Evolutionary conservation across 2,113 vertebrate genomes (phyloP), one percentile per base, ranked within the genome.

Genomic region (Thamnophis sirtalis): DNA sequence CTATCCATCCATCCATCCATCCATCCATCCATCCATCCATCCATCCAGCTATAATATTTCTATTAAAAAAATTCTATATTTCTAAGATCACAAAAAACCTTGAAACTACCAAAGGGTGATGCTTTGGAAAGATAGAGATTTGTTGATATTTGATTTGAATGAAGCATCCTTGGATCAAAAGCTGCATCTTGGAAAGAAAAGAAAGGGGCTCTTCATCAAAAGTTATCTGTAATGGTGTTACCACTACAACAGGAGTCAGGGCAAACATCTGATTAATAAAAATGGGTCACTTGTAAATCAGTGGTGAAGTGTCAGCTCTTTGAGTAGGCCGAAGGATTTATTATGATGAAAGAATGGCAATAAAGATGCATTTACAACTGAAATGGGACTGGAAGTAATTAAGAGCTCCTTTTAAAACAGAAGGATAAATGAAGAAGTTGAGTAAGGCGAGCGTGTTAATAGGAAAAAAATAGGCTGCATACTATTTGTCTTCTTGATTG

Each of bases 271-370:
- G 93, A 97, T 97, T 96, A 97, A 97, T 97, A 97, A 97, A 96
- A 96, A 95, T 95, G 91, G 95, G 93, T 97, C 96, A 96, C 95
- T 96, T 97, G 95, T 97, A 97, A 97, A 97, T 97, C 97, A 97
- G 95, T 95, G 90, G 87, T 93, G 93, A 96, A 93, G 91, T 96
- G 95, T 95, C 94, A 95, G 91, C 93, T 95, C 89, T 94, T 96
- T 97, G 96, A 98, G 97, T 95, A 95, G 94, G 92, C 92, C 95
- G 63, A 89, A 97, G 94, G 96, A 98, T 96, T 98, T 98, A 97
- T 95, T 97, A 92, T 97, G 95, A 96, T 97, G 97, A 97, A 97
- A 97, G 94, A 96, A 96, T 94, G 94, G 94, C 93, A 97, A 95
- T 97, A 97, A 97, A 97, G 94, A 94, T 91, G 80, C 93, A 96